Evolutionary conservation across 2,797 vertebrate genomes (phyloP), one percentile per base, ranked within the genome.

Genomic region (Danionella dracula): DNA sequence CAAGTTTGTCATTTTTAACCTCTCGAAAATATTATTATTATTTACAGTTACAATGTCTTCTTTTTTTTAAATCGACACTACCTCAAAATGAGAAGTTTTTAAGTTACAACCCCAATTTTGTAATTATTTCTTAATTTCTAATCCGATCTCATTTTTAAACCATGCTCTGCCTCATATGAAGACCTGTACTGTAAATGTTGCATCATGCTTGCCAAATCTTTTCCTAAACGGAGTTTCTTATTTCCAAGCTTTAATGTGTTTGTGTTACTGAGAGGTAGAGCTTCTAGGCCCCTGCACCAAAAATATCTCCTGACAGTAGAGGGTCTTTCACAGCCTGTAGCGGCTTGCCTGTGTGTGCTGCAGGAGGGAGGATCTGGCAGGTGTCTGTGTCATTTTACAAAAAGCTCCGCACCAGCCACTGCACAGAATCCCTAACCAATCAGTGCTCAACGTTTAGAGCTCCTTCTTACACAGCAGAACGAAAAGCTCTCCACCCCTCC

Each of bases 361-460:
- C 37, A 50, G 55, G 21, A 50, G 45, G 61, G 57, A 66, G 70
- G 27, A 73, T 64, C 65, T 70, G 70, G 74, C 66, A 75, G 49
- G 66, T 69, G 56, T 74, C 49, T 42, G 42, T 70, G 61, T 54
- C 51, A 37, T 53, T 66, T 42, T 50, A n/a, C 17, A 60, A 21
- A 48, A 49, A 75, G 53, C 35, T 29, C 44, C 29, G 42, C 66
- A 70, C 27, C 68, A 53, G 53, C 20, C 40, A 55, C 49, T 40
- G 42, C 57, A 72, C 34, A 71, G 55, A 60, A 57, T 41, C 16
- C 45, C 58, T 19, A 23, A 65, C 72, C 72, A 66, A 70, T 74
- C 66, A 45, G 46, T 50, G 53, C 19, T 49, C 27, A 16, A 34
- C 51, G 5, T 27, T 50, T 44, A 42, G 35, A 50, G 46, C 51